phyloP scores from a whole-genome alignment of 2,888 invertebrate genomes.

The Ceriagrion tenellum region DNA sequence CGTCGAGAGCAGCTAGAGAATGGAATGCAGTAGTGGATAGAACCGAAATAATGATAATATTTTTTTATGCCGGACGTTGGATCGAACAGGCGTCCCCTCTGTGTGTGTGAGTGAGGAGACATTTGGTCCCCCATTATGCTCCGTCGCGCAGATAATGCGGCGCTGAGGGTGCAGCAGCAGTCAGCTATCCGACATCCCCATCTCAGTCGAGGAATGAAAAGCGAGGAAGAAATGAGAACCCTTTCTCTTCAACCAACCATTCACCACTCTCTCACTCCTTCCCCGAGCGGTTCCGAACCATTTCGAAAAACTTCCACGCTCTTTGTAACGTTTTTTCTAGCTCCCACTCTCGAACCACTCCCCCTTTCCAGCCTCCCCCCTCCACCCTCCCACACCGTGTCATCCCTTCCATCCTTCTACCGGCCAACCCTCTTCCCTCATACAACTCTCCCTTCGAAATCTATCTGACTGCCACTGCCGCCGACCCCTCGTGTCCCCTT shows the following conservation, averaged over 20 bases:
- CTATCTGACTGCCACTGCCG: background rate
- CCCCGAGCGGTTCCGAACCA: conserved; percentile 24
- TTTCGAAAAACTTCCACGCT: conserved; percentile 36
- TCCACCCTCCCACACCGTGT: background rate
- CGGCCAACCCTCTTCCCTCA: background rate
- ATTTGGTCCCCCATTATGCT: conserved; percentile 53
- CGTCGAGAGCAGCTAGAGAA: background rate
- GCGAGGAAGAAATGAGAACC: conserved; percentile 28
- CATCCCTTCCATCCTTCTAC: background rate
- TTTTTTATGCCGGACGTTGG: background rate
- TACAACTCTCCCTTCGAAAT: background rate
- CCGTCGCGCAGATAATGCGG: conserved; percentile 54
- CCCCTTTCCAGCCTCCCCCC: background rate
- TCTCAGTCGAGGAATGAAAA: conserved; percentile 31
- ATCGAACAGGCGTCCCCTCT: background rate
- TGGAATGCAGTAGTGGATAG: background rate
- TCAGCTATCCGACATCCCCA: background rate
- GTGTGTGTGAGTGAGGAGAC: background rate
- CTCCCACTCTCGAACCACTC: background rate
- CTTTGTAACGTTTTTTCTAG: conserved; percentile 35
- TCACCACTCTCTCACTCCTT: background rate
- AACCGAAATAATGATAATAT: background rate
- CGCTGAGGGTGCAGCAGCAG: background rate
- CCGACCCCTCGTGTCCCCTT: background rate
- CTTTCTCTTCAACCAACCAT: background rate